Evolutionary conservation across 2,113 vertebrate genomes (phyloP).

Genomic region (Pluvianellus socialis): DNA sequence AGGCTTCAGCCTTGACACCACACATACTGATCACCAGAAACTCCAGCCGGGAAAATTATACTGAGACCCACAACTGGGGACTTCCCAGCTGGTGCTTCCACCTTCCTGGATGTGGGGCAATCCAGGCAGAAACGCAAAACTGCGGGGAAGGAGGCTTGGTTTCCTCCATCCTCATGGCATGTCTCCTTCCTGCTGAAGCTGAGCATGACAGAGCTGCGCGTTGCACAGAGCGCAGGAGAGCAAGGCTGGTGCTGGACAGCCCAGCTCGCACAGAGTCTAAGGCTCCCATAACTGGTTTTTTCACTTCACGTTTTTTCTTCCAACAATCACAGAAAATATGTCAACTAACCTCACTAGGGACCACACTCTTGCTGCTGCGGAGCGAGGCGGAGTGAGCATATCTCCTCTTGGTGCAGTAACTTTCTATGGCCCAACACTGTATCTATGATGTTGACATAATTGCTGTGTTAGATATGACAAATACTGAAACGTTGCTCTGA

Average conservation of each 20-base stretch:
- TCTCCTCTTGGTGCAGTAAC: background rate
- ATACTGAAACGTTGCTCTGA: background rate
- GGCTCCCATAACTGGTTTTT: background rate
- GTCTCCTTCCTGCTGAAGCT: background rate
- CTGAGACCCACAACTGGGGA: background rate
- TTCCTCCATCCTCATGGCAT: background rate
- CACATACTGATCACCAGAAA: background rate
- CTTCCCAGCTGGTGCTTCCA: background rate
- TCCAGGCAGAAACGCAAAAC: background rate
- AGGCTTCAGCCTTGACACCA: background rate
- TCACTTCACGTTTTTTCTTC: background rate
- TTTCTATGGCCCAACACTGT: background rate
- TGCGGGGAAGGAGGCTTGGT: background rate
- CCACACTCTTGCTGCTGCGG: background rate
- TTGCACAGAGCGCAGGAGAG: background rate
- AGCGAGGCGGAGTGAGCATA: accelerated
- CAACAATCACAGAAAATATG: background rate
- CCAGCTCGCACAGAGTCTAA: accelerated
- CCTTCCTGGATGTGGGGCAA: background rate
- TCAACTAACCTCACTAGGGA: background rate
- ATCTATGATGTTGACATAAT: background rate
- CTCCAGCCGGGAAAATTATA: background rate
- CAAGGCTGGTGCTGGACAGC: background rate
- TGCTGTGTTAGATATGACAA: background rate
- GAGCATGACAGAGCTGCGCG: background rate